phyloP scores from a whole-genome alignment of 2,888 invertebrate genomes.

The Nomada fucata region DNA sequence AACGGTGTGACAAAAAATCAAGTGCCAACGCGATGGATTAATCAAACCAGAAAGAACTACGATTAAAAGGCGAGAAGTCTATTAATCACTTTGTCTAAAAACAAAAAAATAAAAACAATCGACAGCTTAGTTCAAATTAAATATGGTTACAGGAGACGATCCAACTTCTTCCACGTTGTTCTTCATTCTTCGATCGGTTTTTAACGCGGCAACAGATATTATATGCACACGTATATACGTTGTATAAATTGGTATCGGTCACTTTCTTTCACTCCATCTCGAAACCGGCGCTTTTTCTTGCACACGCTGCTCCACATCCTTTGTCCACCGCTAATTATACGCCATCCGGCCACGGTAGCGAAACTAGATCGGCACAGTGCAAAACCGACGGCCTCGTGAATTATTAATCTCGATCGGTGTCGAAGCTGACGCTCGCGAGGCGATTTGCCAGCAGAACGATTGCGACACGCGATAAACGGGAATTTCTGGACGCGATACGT shows the following conservation, averaged over 20 bases:
- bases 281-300: slow-evolving; percentile 2
- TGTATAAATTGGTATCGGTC: slow-evolving; percentile 29
- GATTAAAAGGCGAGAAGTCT: too few species aligned
- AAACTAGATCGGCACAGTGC: slow-evolving; percentile 28
- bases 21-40: too few species aligned
- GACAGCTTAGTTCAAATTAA: background rate
- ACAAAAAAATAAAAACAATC: background rate
- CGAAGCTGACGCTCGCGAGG: slow-evolving; percentile 9
- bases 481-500: slow-evolving; percentile 14
- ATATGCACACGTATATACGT: slow-evolving; percentile 11
- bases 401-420: slow-evolving; percentile 31
- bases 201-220: slow-evolving; percentile 54
- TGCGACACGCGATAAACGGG: slow-evolving; percentile 6
- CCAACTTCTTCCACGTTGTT: slow-evolving; percentile 6
- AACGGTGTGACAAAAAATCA: too few species aligned
- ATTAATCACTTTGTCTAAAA: too few species aligned
- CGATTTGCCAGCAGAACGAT: slow-evolving; percentile 3
- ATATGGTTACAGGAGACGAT: background rate
- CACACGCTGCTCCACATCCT: slow-evolving; percentile 48
- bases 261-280: slow-evolving; percentile 46
- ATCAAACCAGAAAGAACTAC: too few species aligned
- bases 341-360: slow-evolving; percentile 13
- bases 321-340: slow-evolving; percentile 55
- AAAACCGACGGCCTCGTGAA: slow-evolving; percentile 22
- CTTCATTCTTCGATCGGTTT: slow-evolving; percentile 50